A percentile compares a stretch with the other conserved stretches of the same genome.
Evolutionary conservation across 2,113 vertebrate species (phyloP).

Genomic region (Actinemys pallida): DNA sequence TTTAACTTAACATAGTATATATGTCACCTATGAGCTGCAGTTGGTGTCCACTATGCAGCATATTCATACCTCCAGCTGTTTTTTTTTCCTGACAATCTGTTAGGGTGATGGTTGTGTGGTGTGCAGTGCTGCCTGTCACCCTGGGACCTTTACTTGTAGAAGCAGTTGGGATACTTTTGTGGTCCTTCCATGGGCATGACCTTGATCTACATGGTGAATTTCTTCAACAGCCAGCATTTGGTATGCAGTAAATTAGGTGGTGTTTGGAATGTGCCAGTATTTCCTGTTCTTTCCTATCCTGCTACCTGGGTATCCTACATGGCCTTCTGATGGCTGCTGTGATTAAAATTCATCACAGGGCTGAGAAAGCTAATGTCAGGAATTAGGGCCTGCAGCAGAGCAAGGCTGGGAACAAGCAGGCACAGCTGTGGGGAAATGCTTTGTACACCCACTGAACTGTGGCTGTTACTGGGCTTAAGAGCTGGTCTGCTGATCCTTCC

Average conservation of each 20-base stretch:
- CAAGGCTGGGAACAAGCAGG: not conserved
- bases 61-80: not conserved
- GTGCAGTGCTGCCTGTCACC: not conserved
- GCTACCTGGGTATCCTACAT: accelerated
- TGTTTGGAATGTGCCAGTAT: accelerated
- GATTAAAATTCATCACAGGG: accelerated
- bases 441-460: not conserved
- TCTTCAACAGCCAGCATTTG: not conserved
- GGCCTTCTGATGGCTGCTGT: not conserved
- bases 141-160: not conserved
- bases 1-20: not conserved
- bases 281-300: not conserved
- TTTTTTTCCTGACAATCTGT: not conserved
- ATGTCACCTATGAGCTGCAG: not conserved
- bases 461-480: not conserved
- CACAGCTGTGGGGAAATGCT: not conserved
- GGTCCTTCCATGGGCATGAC: not conserved
- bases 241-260: not conserved
- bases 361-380: not conserved
- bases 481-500: not conserved
- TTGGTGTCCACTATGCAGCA: not conserved
- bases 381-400: not conserved
- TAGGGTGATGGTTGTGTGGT: not conserved
- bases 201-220: not conserved
- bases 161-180: not conserved